Conservation (phyloP, 2,797 vertebrate species). For the Sebastes steindachneri region DNA sequence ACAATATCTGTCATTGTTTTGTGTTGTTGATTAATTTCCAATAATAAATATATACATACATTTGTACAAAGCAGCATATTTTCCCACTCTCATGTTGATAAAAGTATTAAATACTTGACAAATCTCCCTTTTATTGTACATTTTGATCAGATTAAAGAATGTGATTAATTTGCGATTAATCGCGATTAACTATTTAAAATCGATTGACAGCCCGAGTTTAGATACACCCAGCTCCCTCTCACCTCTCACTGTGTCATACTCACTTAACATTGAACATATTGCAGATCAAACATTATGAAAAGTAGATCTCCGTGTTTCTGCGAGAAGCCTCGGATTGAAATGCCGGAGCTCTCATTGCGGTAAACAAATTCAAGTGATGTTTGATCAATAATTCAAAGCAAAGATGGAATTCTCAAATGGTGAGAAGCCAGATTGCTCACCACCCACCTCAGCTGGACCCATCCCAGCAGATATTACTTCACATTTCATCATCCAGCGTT, state of each 20-base stretch:
- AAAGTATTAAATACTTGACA: too few relatives aligned
- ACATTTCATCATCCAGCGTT: conserved; percentile 68
- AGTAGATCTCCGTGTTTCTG: not conserved
- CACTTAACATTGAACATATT: not conserved
- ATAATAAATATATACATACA: too few relatives aligned
- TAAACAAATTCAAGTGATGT: conserved; percentile 63
- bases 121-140: too few relatives aligned
- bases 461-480: conserved; percentile 64
- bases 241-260: not conserved
- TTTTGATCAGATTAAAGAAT: too few relatives aligned
- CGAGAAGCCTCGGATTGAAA: conserved; percentile 12
- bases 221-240: not conserved
- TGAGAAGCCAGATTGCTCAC: conserved; percentile 54
- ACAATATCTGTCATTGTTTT: too few relatives aligned
- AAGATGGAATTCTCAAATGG: conserved; percentile 46
- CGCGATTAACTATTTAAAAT: too few relatives aligned
- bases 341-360: conserved; percentile 24
- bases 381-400: conserved; percentile 74
- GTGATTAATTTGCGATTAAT: too few relatives aligned
- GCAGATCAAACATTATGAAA: conserved; percentile 11
- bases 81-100: too few relatives aligned
- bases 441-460: conserved; percentile 64
- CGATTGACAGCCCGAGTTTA: too few relatives aligned
- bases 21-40: too few relatives aligned
- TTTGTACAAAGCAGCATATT: too few relatives aligned